Evolutionary conservation across 2,888 invertebrate genomes (phyloP), one percentile per base, ranked within the genome.

Genomic region (Stenoptilia bipunctidactyla): DNA sequence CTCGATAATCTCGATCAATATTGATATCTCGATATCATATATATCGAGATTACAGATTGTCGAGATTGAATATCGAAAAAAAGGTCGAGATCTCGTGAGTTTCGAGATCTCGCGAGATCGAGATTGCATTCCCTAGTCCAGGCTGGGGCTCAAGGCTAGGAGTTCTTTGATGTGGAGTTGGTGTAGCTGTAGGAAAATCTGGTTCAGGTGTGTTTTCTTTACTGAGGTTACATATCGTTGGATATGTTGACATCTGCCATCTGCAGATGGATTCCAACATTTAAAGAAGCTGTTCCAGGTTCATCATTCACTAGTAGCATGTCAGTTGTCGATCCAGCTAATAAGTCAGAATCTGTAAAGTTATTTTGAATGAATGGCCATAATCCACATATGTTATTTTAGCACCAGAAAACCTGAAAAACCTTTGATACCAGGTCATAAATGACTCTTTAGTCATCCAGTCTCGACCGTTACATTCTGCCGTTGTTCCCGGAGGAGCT

Each of bases 381-480:
- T 10, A 30, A 6, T 4, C 30, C 30, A 30, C 30, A 30, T 30
- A 5, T 20, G 30, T 30, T 30, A 30, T 30, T 30, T 4, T 12
- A 12, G 30, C 30, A 10, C 30, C 30, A 12, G 30, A 30, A 30
- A 30, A 30, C 13, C 13, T 12, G 30, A 8, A 3, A 27, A 47
- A 52, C 38, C 38, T n/a, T 44, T 48, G 37, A 38, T 49, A 50
- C 48, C 44, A 50, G 20, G 5, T 42, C 34, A 40, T 34, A 35
- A 49, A 48, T 27, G 37, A 40, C 40, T 46, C 46, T 33, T 44
- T 27, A 39, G 44, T 50, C 27, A 53, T 50, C 49, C 61, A 64
- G 10, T 61, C 58, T 44, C 46, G 45, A 43, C 49, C 47, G 42
- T 60, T 55, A 41, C 49, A 55, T 20, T 20, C 20, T 20, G 20